These are phyloP conservation scores for Ceratosolen fusciceps DNA, from an alignment of 1,140 invertebrate species.

Conservation along the genomic window DNA sequence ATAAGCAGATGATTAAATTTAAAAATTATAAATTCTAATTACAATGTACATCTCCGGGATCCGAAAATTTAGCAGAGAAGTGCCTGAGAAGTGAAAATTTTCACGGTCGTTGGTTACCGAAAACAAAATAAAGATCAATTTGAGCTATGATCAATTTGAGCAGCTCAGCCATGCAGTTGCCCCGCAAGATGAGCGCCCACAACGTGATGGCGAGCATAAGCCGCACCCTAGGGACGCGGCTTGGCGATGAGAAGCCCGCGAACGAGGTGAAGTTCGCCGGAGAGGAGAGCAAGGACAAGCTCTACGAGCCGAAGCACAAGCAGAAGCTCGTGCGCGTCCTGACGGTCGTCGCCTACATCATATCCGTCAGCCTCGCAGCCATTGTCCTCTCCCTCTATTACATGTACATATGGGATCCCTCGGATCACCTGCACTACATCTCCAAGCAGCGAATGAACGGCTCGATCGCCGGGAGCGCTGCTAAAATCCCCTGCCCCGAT, in stretches of 20 bases:
- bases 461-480: neutral
- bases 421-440: constrained; percentile 56
- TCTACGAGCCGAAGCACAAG: constrained; percentile 87
- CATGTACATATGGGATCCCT: constrained; percentile 94
- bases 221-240: constrained; percentile 61
- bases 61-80: too few relatives aligned
- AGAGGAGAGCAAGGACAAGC: constrained; percentile 84
- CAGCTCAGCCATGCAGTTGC: constrained; percentile 61
- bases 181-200: constrained; percentile 68
- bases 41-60: too few relatives aligned
- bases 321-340: constrained; percentile 92
- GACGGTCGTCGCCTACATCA: constrained; percentile 94
- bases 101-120: too few relatives aligned
- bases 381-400: constrained; percentile 97
- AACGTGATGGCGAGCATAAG: constrained; percentile 68
- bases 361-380: constrained; percentile 94
- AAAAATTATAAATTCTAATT: too few relatives aligned
- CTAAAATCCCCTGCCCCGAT: constrained; percentile 6
- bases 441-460: constrained; percentile 39
- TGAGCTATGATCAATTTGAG: constrained; percentile 8
- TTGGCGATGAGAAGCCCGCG: constrained; percentile 61
- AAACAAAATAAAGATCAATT: too few relatives aligned
- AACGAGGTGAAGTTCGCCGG: constrained; percentile 79
- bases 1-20: too few relatives aligned
- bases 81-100: too few relatives aligned